Percentiles rank a stretch among this genome's conserved stretches.
Conservation (phyloP, 2,113 vertebrate genomes). For the Alaudala cheleensis region DNA sequence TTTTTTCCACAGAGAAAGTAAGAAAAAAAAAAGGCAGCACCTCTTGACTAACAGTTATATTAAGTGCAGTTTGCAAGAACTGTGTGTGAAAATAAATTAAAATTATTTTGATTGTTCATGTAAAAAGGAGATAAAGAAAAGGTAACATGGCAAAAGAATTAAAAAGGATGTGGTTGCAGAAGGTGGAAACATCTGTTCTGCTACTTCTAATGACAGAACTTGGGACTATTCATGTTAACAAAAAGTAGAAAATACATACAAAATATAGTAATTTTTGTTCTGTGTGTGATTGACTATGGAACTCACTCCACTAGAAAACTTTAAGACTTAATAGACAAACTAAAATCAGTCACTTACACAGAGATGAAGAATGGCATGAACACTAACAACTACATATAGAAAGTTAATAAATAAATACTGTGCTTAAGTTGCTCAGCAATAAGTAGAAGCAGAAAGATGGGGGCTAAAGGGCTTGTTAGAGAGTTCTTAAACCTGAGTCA, state of each 20-base stretch:
- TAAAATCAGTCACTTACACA: not conserved
- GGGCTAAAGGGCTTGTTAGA: not conserved
- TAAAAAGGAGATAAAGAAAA: not conserved
- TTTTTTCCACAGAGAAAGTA: not conserved
- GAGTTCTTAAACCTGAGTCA: not conserved
- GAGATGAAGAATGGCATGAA: not conserved
- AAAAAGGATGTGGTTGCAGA: not conserved
- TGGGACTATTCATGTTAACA: not conserved
- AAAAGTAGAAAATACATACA: not conserved
- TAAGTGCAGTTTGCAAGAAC: not conserved
- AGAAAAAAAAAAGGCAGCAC: not conserved
- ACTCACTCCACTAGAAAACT: not conserved
- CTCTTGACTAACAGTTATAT: not conserved
- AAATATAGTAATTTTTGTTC: not conserved
- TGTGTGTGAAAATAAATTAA: slow-evolving; percentile 19
- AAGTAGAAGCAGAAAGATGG: not conserved
- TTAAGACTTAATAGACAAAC: not conserved
- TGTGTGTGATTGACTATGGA: not conserved
- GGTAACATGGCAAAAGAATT: not conserved
- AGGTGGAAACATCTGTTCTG: not conserved
- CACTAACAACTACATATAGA: not conserved
- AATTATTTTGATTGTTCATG: slow-evolving; percentile 11
- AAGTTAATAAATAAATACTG: not conserved
- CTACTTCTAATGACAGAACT: not conserved
- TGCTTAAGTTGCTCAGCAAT: not conserved